Evolutionary conservation across 2,113 vertebrate species (phyloP).

Genomic region (Lepus americanus): DNA sequence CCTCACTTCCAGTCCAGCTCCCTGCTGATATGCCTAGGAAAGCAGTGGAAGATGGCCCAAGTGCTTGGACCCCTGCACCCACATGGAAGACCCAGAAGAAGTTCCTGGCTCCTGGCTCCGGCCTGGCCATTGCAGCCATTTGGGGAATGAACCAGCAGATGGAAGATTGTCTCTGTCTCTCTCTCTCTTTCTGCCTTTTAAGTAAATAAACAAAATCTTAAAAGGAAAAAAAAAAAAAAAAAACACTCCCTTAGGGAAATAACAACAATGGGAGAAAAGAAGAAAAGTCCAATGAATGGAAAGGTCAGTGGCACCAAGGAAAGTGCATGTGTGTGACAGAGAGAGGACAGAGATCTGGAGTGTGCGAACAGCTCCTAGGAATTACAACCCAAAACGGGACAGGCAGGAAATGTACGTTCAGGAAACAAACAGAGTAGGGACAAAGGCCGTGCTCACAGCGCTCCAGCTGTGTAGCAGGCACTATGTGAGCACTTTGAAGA

Average conservation of each 20-base stretch:
- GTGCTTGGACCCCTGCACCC: no score
- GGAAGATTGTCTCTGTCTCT: no score
- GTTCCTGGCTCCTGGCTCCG: no score
- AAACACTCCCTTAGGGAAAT: neutral
- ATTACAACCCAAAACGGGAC: constrained; percentile 36
- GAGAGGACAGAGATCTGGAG: constrained; percentile 12
- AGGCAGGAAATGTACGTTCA: constrained; percentile 23
- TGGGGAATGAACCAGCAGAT: no score
- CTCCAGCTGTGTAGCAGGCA: neutral
- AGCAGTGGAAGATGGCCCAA: no score
- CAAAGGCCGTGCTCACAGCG: constrained; percentile 19
- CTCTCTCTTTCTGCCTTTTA: no score
- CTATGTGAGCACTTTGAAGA: constrained; percentile 23
- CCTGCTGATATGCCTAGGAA: no score
- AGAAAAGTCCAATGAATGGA: neutral
- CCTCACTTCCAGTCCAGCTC: no score
- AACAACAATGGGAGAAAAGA: neutral
- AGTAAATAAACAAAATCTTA: no score
- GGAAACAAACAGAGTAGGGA: neutral
- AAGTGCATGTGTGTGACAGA: neutral
- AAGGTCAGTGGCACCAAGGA: constrained; percentile 2
- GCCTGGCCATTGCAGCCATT: no score
- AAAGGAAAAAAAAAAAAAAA: no score
- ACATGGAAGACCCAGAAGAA: no score
- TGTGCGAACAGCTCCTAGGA: neutral